phyloP scores from a whole-genome alignment of 2,113 vertebrate species.

The Pterocles gutturalis region DNA sequence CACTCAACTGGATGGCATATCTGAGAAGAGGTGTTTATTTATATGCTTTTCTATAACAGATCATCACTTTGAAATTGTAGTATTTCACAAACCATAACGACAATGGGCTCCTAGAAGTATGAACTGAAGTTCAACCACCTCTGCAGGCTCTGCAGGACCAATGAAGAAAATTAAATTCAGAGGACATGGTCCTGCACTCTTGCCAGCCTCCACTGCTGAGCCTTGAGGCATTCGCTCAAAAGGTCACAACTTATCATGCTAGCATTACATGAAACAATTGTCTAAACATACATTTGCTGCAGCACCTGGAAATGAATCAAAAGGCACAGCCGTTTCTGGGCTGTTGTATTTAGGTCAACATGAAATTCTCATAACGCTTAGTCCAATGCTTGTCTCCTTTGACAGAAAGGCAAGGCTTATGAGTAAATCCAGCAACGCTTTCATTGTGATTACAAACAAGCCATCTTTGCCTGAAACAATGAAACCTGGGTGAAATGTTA shows the following conservation, averaged over 20 bases:
- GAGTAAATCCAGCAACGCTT: slow-evolving; percentile 41
- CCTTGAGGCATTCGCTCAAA: not conserved
- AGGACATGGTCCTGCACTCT: not conserved
- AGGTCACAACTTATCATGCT: not conserved
- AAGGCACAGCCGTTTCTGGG: not conserved
- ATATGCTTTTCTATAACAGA: not conserved
- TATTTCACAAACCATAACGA: not conserved
- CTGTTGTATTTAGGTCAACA: slow-evolving; percentile 15
- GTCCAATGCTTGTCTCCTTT: not conserved
- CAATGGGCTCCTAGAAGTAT: not conserved
- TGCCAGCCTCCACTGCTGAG: not conserved
- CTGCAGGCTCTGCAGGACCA: not conserved
- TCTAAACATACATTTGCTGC: slow-evolving; percentile 29
- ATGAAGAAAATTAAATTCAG: slow-evolving; percentile 10
- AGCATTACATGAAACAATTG: not conserved
- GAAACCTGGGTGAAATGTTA: slow-evolving; percentile 65
- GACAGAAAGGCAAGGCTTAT: slow-evolving; percentile 35
- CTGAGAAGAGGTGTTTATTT: slow-evolving; percentile 21
- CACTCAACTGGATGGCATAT: not conserved
- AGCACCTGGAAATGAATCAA: slow-evolving; percentile 37
- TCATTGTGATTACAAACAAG: slow-evolving; percentile 47
- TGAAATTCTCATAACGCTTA: not conserved
- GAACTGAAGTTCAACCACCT: slow-evolving; percentile 1
- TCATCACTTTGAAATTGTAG: not conserved
- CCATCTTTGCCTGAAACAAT: slow-evolving; percentile 63